These are phyloP conservation scores for Puntigrus tetrazona DNA, from an alignment of 2,113 vertebrate genomes.

Conservation along the genomic window DNA sequence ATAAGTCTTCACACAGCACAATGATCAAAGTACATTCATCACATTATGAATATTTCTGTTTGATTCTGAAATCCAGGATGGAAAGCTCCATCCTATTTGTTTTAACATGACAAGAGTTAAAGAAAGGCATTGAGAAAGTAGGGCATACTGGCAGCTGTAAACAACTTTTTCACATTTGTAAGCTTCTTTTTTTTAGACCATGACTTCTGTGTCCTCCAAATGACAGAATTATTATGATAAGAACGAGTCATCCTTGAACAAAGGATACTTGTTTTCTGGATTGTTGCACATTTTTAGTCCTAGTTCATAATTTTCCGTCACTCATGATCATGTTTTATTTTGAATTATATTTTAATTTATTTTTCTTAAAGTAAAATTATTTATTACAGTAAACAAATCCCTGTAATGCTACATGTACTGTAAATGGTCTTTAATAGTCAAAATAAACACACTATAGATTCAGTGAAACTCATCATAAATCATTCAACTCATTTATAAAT, in stretches of 20 bases:
- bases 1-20: neutral
- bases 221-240: slow-evolving; percentile 27
- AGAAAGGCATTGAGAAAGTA: neutral
- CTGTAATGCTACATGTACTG: no score
- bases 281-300: neutral
- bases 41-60: neutral
- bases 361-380: neutral
- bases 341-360: neutral
- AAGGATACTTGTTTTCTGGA: neutral
- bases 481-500: neutral
- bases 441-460: neutral
- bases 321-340: neutral
- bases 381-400: neutral
- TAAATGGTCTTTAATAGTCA: neutral
- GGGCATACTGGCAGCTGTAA: neutral
- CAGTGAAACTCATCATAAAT: no score
- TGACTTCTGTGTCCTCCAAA: slow-evolving; percentile 13
- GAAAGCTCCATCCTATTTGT: neutral
- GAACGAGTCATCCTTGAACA: slow-evolving; percentile 7
- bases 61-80: neutral
- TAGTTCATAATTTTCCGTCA: neutral
- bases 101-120: neutral
- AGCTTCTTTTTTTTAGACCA: neutral
- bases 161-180: neutral
- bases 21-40: neutral